phyloP scores from a whole-genome alignment of 2,113 vertebrate genomes.

The Terrapene triunguis region DNA sequence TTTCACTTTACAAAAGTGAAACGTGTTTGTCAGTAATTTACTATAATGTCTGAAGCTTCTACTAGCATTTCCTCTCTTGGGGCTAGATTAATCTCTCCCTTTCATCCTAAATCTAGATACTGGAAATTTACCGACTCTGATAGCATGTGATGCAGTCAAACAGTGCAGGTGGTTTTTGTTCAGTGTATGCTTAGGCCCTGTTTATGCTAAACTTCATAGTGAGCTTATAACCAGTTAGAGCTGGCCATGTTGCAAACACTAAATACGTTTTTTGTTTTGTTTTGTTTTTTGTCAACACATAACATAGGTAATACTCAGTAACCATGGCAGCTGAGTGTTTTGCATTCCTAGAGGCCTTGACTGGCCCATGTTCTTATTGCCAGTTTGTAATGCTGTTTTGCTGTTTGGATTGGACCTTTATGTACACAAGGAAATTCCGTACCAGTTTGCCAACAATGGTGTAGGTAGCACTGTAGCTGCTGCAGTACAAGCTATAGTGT shows the following conservation, averaged over 20 bases:
- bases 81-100: accelerated
- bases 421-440: not conserved
- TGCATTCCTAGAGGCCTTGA: not conserved
- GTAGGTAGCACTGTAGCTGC: not conserved
- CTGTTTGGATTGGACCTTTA: not conserved
- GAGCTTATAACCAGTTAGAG: not conserved
- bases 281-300: not conserved
- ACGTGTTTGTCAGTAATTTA: not conserved
- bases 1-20: accelerated
- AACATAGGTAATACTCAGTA: not conserved
- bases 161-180: not conserved
- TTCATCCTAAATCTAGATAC: not conserved
- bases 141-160: not conserved
- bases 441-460: not conserved
- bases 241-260: too few relatives aligned
- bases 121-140: not conserved
- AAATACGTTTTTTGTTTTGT: not conserved
- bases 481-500: not conserved
- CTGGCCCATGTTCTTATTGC: not conserved
- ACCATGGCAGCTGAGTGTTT: not conserved
- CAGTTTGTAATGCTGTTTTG: not conserved
- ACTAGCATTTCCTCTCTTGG: not conserved
- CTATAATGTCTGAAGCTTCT: not conserved
- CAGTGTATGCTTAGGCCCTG: not conserved
- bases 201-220: not conserved